These are phyloP conservation scores for Drosophila neonasuta DNA, from an alignment of 2,888 invertebrate species.

Conservation along the genomic window DNA sequence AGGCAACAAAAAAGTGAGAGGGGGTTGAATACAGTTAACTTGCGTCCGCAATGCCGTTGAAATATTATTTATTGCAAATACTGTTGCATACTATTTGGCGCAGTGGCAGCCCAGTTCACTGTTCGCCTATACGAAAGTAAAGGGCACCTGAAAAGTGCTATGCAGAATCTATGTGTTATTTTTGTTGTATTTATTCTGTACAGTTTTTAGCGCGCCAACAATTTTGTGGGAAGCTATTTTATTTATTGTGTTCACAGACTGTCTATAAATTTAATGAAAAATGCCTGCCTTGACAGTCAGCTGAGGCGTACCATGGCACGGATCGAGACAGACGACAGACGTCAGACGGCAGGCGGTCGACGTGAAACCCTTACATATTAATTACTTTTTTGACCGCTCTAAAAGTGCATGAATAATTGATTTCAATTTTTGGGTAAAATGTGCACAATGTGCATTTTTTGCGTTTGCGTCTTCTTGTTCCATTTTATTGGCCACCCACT, in stretches of 20 bases:
- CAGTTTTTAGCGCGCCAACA: slow-evolving; percentile 47
- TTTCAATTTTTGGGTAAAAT: slow-evolving; percentile 48
- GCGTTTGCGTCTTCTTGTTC: background rate
- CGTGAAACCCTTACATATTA: slow-evolving; percentile 55
- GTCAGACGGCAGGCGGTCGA: slow-evolving; percentile 19
- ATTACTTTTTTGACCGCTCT: slow-evolving; percentile 68
- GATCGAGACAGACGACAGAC: slow-evolving; percentile 26
- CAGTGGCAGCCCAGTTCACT: slow-evolving; percentile 35
- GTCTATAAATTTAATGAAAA: slow-evolving; percentile 65
- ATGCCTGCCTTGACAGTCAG: slow-evolving; percentile 47
- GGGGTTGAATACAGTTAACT: slow-evolving; percentile 40
- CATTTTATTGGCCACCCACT: slow-evolving; percentile 16
- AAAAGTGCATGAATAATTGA: slow-evolving; percentile 66
- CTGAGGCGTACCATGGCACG: slow-evolving; percentile 8
- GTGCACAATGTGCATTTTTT: slow-evolving; percentile 38
- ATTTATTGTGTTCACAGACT: slow-evolving; percentile 52
- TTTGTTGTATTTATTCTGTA: slow-evolving; percentile 26
- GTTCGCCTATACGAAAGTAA: background rate
- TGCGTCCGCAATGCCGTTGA: slow-evolving; percentile 68
- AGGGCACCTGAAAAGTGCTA: background rate
- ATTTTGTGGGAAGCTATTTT: slow-evolving; percentile 27
- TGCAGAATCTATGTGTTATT: slow-evolving; percentile 42
- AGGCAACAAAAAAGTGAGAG: background rate
- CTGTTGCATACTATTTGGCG: slow-evolving; percentile 69
- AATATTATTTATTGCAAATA: slow-evolving; percentile 71